Conservation (phyloP, 2,888 invertebrate genomes). For the Chorisops tibialis region DNA sequence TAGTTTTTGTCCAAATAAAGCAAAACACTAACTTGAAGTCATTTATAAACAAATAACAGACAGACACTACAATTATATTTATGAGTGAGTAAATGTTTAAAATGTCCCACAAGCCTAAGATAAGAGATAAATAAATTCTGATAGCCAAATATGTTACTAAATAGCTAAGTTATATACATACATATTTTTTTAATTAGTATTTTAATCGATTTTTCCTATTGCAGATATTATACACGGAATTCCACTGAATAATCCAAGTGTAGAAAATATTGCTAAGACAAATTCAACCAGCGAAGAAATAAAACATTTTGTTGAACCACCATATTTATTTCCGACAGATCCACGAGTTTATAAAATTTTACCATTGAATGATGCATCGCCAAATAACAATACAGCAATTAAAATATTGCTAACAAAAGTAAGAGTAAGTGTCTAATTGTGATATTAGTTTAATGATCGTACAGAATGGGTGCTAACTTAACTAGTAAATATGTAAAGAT, state of each 20-base stretch:
- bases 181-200: too few relatives aligned
- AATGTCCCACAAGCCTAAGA: too few relatives aligned
- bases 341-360: constrained; percentile 26
- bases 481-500: too few relatives aligned
- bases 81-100: too few relatives aligned
- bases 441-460: background rate
- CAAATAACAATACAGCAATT: constrained; percentile 33
- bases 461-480: too few relatives aligned
- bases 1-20: too few relatives aligned
- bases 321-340: constrained; percentile 29
- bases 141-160: too few relatives aligned
- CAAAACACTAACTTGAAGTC: too few relatives aligned
- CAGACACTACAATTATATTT: too few relatives aligned
- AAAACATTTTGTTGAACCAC: constrained; percentile 15
- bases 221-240: constrained; percentile 1
- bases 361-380: constrained; percentile 25
- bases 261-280: background rate
- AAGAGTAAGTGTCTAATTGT: constrained; percentile 2
- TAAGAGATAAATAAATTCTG: too few relatives aligned
- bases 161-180: too few relatives aligned
- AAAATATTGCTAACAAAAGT: constrained; percentile 28
- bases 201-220: background rate
- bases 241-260: background rate
- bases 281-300: background rate
- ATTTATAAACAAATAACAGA: too few relatives aligned